These are phyloP conservation scores for Oncopeltus fasciatus DNA, from an alignment of 1,140 invertebrate genomes.

Conservation along the genomic window DNA sequence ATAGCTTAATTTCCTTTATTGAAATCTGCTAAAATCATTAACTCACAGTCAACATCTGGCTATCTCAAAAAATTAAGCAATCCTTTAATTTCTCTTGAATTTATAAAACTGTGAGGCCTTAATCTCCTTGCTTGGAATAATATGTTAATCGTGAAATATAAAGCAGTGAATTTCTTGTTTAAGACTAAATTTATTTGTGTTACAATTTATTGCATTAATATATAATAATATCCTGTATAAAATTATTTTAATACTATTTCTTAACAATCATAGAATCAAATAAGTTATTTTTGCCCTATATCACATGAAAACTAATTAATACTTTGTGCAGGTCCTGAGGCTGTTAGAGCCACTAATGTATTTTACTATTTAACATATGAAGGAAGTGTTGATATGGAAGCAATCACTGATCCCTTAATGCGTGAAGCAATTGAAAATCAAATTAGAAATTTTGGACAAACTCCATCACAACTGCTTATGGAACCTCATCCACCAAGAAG, in stretches of 20 bases:
- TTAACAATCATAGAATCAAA: neutral
- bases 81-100: no score
- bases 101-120: no score
- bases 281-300: neutral
- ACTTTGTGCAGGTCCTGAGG: constrained; percentile 67
- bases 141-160: no score
- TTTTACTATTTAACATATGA: constrained; percentile 99
- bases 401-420: constrained; percentile 80
- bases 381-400: constrained; percentile 85
- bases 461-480: constrained; percentile 88
- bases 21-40: no score
- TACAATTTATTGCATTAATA: no score
- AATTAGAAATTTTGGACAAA: constrained; percentile 96
- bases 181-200: neutral
- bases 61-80: no score
- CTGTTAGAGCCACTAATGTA: constrained; percentile 89
- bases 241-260: neutral
- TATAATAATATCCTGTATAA: no score
- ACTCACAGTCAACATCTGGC: no score
- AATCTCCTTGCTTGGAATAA: no score
- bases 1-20: no score
- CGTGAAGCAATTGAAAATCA: constrained; percentile 94
- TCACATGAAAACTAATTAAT: neutral
- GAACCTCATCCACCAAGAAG: constrained; percentile 95
- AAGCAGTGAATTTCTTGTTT: neutral